These are phyloP conservation scores for Tolypeutes matacus DNA, from an alignment of 2,797 vertebrate genomes.

Conservation along the genomic window DNA sequence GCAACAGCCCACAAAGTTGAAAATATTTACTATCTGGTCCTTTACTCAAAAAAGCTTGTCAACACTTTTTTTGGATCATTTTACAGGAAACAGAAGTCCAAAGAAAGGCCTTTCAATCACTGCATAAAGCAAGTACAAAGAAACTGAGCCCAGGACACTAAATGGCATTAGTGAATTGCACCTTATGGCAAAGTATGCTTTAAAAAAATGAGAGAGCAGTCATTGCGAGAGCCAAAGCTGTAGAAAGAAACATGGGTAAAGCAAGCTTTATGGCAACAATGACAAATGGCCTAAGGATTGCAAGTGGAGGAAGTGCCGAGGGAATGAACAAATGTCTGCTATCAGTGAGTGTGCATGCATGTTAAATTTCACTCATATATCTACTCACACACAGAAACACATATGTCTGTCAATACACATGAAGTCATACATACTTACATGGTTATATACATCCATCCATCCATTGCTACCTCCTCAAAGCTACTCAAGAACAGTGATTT, in stretches of 20 bases:
- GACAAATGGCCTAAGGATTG: not conserved
- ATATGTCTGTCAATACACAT: not conserved
- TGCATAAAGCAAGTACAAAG: too few species aligned
- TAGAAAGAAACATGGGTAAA: not conserved
- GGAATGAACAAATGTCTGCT: not conserved
- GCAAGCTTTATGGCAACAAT: not conserved
- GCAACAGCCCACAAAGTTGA: not conserved
- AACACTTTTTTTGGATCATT: not conserved
- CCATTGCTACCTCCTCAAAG: not conserved
- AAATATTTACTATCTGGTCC: not conserved
- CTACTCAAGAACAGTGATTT: not conserved
- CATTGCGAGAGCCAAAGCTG: not conserved
- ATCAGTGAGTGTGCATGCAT: not conserved
- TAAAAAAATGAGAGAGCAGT: not conserved
- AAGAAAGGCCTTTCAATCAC: not conserved
- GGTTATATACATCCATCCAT: not conserved
- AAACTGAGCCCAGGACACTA: not conserved
- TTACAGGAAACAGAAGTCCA: not conserved
- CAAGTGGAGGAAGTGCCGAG: fast-evolving
- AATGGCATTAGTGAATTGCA: not conserved
- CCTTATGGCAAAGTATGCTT: not conserved
- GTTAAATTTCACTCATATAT: not conserved
- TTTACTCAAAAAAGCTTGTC: not conserved
- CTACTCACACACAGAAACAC: not conserved
- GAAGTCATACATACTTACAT: not conserved